Percentiles rank a stretch among this genome's conserved stretches.
Evolutionary conservation across 2,888 invertebrate species (phyloP).

Genomic region (Drosophila rellima): DNA sequence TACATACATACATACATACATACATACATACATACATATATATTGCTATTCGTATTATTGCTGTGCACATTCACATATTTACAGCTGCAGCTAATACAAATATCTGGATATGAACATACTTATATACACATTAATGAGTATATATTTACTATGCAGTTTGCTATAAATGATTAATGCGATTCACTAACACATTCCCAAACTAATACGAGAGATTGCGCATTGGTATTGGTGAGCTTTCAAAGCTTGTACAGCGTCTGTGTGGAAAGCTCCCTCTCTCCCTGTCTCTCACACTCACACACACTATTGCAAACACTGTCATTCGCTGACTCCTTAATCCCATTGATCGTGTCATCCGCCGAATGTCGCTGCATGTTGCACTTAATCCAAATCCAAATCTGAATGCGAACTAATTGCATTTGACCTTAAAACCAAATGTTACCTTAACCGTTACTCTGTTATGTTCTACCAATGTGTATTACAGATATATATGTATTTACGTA

Average conservation of each 20-base stretch:
- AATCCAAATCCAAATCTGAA: conserved; percentile 14
- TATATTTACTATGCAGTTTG: conserved; percentile 11
- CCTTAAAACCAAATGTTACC: conserved; percentile 8
- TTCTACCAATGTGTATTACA: conserved; percentile 10
- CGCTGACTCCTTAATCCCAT: neutral
- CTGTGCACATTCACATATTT: conserved; percentile 6
- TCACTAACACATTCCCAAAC: conserved; percentile 41
- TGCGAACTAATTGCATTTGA: conserved; percentile 24
- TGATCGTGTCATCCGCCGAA: conserved; percentile 25
- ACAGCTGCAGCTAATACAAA: conserved; percentile 21
- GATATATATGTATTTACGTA: conserved; percentile 5
- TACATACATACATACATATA: too few relatives aligned
- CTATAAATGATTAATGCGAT: conserved; percentile 12
- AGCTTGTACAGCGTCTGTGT: conserved; percentile 19
- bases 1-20: conserved; percentile 1
- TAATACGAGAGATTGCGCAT: conserved; percentile 42
- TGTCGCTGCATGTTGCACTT: conserved; percentile 52
- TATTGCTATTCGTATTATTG: conserved; percentile 17
- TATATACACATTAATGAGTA: conserved; percentile 7
- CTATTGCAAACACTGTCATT: neutral
- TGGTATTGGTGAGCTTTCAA: conserved; percentile 48
- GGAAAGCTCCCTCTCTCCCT: neutral
- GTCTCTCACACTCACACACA: conserved; percentile 1
- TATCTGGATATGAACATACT: conserved; percentile 12
- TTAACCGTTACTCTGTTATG: conserved; percentile 28